A percentile compares a stretch with the other conserved stretches of the same genome.
These are phyloP conservation scores for Centruroides vittatus DNA, from an alignment of 1,140 invertebrate genomes.

Conservation along the genomic window DNA sequence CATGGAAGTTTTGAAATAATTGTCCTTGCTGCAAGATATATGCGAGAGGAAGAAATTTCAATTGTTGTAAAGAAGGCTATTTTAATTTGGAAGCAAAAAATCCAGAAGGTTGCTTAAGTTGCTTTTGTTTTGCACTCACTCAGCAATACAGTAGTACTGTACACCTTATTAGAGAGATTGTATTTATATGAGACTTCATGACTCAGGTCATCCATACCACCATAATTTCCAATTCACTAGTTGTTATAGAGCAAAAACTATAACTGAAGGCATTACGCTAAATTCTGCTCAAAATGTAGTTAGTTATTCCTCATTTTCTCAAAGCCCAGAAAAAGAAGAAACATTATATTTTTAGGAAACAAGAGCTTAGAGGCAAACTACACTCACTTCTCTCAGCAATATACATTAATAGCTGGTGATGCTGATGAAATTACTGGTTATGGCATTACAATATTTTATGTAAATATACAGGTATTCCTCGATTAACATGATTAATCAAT, in stretches of 20 bases:
- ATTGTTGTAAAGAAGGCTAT: constrained; percentile 61
- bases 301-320: constrained; percentile 25
- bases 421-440: constrained; percentile 30
- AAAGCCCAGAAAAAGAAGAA: constrained; percentile 28
- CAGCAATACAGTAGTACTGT: constrained; percentile 45
- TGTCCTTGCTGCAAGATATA: constrained; percentile 36
- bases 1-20: no score
- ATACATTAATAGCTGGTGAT: constrained; percentile 40
- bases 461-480: no score
- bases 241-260: constrained; percentile 24
- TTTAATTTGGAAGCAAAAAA: constrained; percentile 62
- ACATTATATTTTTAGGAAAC: constrained; percentile 62
- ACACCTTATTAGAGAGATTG: constrained; percentile 39
- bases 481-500: no score
- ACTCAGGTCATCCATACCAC: constrained; percentile 12
- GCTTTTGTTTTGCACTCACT: constrained; percentile 81
- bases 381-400: constrained; percentile 55
- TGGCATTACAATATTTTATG: no score
- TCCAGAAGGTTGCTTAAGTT: constrained; percentile 67
- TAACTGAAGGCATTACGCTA: constrained; percentile 29
- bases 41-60: constrained; percentile 59
- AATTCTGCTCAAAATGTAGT: constrained; percentile 35
- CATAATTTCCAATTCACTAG: constrained; percentile 32
- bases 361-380: constrained; percentile 75
- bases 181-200: constrained; percentile 15